Base-by-base conservation (phyloP, 2,888 invertebrate genomes). In the Leucozona laternaria region DNA sequence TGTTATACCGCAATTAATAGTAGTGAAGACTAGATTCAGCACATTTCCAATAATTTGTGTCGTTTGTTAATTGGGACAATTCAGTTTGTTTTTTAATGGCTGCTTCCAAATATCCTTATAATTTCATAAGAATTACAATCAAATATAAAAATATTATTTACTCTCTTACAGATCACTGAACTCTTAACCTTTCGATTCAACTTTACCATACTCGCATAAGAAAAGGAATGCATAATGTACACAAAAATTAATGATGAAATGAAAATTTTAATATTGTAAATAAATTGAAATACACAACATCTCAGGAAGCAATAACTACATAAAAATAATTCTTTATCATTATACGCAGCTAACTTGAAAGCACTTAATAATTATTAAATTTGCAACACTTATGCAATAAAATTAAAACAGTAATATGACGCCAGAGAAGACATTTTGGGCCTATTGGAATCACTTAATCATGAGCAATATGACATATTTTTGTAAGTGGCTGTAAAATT, bases 401-500 rank as follows among this genome's bases (percentile, higher is more conserved):
- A 48, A 50, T 37, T 20, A 50, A 64, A 53, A 71, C 34, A 40
- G 31, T 53, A 40, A 72, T 64, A 91, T 92, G 92, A 90, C 91
- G 89, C 92, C 92, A 75, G 92, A 91, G 86, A 92, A 92, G 88
- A 91, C 91, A 57, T 89, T 92, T 89, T 89, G 91, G 90, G 91
- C 92, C 79, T 92, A 92, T 89, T 89, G 92, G 84, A 92, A 92
- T 89, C 92, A 92, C 79, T 89, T 92, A 89, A 90, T 92, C 86
- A 91, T 92, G 91, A 92, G 91, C 89, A 92, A 92, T 88, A 91
- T 92, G 88, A 91, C 92, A 89, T 92, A 92, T 89, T 91, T 92
- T 86, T 90, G 92, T 92, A 91, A 92, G 92, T 92, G 22, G 40
- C 58, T 34, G 15, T 58, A 58, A 58, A 58, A 50, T 50, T 58